Percentiles rank a stretch among this genome's conserved stretches.
Conservation (phyloP, 1,140 invertebrate genomes). For the Phortica variegata region DNA sequence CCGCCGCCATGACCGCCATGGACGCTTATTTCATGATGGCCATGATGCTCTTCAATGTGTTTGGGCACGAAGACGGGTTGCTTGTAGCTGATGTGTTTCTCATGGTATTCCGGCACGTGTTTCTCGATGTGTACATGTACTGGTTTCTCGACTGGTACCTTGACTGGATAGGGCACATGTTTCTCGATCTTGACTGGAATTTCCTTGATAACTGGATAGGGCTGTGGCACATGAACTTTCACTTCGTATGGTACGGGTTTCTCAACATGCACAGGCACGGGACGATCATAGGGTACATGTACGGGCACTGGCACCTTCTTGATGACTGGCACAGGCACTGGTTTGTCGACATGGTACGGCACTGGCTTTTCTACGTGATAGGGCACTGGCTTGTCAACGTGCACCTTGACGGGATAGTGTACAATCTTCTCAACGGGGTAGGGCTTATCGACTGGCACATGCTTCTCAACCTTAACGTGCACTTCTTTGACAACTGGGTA, state of each 20-base stretch:
- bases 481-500: constrained; percentile 74
- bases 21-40: constrained; percentile 32
- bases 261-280: constrained; percentile 64
- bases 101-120: constrained; percentile 50
- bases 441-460: constrained; percentile 68
- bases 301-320: constrained; percentile 60
- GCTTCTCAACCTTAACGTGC: constrained; percentile 68
- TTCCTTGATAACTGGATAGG: constrained; percentile 61
- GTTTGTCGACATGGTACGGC: constrained; percentile 67
- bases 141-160: constrained; percentile 61
- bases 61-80: constrained; percentile 52
- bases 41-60: constrained; percentile 46
- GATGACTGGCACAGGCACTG: constrained; percentile 63
- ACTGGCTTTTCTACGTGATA: constrained; percentile 66
- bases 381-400: constrained; percentile 66
- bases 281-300: constrained; percentile 63
- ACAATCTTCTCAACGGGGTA: constrained; percentile 73
- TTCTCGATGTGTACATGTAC: constrained; percentile 58
- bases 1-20: constrained; percentile 25
- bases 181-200: constrained; percentile 60
- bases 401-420: constrained; percentile 71
- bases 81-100: constrained; percentile 53
- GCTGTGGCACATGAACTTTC: constrained; percentile 62
- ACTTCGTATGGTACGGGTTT: constrained; percentile 63
- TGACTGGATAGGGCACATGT: constrained; percentile 62